Conservation (phyloP, 2,888 invertebrate genomes). For the Dorcus hopei region DNA sequence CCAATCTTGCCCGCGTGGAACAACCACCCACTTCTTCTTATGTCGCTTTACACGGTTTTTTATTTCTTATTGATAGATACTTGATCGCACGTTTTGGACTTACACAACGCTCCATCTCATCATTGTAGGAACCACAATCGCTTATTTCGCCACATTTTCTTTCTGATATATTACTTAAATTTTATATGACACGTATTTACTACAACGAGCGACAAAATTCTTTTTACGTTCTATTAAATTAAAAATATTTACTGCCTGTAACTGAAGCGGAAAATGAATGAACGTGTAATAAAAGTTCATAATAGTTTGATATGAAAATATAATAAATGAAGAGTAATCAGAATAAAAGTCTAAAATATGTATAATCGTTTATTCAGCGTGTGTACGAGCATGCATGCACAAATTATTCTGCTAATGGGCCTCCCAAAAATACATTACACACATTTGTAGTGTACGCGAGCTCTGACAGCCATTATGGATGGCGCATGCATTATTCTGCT, state of each 20-base stretch:
- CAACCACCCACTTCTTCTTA: slow-evolving; percentile 11
- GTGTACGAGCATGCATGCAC: slow-evolving; percentile 36
- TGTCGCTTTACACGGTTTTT: slow-evolving; percentile 15
- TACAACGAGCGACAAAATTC: no score
- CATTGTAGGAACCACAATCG: slow-evolving; percentile 14
- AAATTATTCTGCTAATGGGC: slow-evolving; percentile 44
- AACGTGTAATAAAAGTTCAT: background rate
- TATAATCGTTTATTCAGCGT: slow-evolving; percentile 35
- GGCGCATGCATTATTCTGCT: slow-evolving; percentile 41
- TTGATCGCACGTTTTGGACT: slow-evolving; percentile 8
- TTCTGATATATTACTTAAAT: no score
- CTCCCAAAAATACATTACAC: slow-evolving; percentile 44
- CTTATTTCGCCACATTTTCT: background rate
- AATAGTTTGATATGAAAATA: slow-evolving; percentile 2
- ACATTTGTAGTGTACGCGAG: slow-evolving; percentile 41
- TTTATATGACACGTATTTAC: no score
- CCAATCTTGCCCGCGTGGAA: slow-evolving; percentile 28
- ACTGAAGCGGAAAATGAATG: background rate
- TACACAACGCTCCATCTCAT: slow-evolving; percentile 12
- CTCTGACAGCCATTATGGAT: slow-evolving; percentile 42
- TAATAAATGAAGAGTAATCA: slow-evolving; percentile 10
- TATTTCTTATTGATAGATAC: slow-evolving; percentile 17
- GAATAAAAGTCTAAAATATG: slow-evolving; percentile 20
- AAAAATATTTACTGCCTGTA: no score
- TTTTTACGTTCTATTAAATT: no score